Base-by-base conservation (phyloP, 1,140 invertebrate species). In the Drosophila ananassae region DNA sequence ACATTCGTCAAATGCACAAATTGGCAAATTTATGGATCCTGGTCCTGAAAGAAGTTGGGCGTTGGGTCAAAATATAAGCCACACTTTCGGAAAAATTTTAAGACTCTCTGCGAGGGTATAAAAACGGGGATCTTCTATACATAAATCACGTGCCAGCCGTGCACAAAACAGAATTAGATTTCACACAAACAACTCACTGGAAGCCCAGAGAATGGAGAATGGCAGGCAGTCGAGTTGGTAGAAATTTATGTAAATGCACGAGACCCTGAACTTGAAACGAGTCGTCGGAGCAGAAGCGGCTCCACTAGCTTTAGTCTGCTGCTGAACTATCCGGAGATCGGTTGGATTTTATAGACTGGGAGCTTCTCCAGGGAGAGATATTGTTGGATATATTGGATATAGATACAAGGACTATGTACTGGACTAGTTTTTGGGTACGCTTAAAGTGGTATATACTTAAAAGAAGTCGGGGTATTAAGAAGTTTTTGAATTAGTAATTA, bases 211-310 rank as follows among this genome's bases (percentile, higher is more conserved):
- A 66, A 61, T 73, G 73, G 68, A 47, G 72, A 67, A 63, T 72
- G 73, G 59, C 44, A 75, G 62, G 44, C 66, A 39, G 39, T 17
- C 34, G 17, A 44, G 17, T 57, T 17, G 71, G 50, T 87, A 81
- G 82, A 85, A 87, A 85, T 75, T 79, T 87, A 87, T 85, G 82
- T 78, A 85, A 85, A 85, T 87, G 78, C 82, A 81, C 51, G 37
- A 63, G 66, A 63, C 81, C 82, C 78, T 85, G 82, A 85, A 87
- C 82, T 85, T 85, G 82, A 83, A 85, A 68, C 81, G 52, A 67
- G 72, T 67, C 56, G 54, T 13, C 58, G 58, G 51, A 66, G 39
- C 72, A 60, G 51, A 48, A 69, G 63, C 41, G 13, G 41, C 51
- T 34, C 59, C 50, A 46, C 47, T 52, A 28, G 25, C 37, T 84